Evolutionary conservation across 2,113 vertebrate genomes (phyloP), one percentile per base, ranked within the genome.

Genomic region (Eublepharis macularius): DNA sequence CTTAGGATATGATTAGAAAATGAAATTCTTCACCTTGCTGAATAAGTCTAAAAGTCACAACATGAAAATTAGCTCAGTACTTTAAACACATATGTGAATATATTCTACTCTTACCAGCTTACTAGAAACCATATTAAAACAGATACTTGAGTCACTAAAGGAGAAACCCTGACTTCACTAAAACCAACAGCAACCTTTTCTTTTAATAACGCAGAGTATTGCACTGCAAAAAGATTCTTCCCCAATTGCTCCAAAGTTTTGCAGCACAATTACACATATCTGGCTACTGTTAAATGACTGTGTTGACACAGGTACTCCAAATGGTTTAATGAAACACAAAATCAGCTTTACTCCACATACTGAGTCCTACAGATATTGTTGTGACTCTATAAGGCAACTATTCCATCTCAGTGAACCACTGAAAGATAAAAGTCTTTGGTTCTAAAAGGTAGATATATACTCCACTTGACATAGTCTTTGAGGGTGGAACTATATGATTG

Each of bases 161-260:
- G 73, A 82, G 29, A 36, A 43, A 60, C 70, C 69, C 24, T 17
- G n/a, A 75, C 83, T 88, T 87, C 34, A 21, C 49, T 63, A 57
- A 63, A 36, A 26, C n/a, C 43, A 69, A 32, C 39, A 51, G 54
- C 39, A 65, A 29, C 4, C 2, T 6, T 29, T 17, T 29, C 16
- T 60, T 41, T 69, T 16, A 19, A 41, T 82, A 60, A 60, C 57
- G 36, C 14, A 82, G 39, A 43, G 26, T 80, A 34, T 17, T 66
- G 13, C 34, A 12, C 47, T 39, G 49, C n/a, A 72, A 34, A 72
- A 54, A 72, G 19, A 32, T 13, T 60, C 57, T 60, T 39, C 17
- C 39, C 26, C 47, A 43, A 41, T 43, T 12, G 14, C 49, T 60
- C 36, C 68, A 72, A 39, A 82, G 8, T 60, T 60, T 54, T 82